Base-by-base conservation (phyloP, 1,140 invertebrate genomes). In the Ceratoteleas bidentatus region DNA sequence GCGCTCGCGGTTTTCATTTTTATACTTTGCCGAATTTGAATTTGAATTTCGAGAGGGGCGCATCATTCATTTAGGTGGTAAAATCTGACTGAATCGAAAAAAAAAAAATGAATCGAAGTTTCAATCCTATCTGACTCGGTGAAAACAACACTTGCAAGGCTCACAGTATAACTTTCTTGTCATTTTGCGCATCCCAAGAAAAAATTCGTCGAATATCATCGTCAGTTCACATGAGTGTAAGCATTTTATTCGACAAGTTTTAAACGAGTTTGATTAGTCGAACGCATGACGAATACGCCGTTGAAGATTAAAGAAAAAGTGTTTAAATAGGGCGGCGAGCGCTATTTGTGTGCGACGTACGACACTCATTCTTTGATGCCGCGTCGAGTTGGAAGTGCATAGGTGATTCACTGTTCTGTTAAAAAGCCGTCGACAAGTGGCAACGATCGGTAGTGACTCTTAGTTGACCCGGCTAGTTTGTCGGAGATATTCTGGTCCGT, bases 391-490 rank as follows among this genome's bases (percentile, higher is more conserved):
- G 69, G 58, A 78, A 85, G 56, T 81, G 80, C 74, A 81, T 83
- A 83, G 80, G 81, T 83, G 80, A 83, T 73, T 80, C 72, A 77
- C 54, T 57, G 54, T 36, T 72, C 38, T 45, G 76, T 76, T 82
- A 84, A 84, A 84, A 82, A 85, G 61, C 69, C 61, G 73, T 81
- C 74, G 74, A 74, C 77, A 81, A 83, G 74, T 79, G 69, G 43
- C 69, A 74, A 84, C 85, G 83, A 86, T 89, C 87, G 88, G 81
- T 86, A 81, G 84, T 84, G 77, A 84, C 50, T 61, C 64, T 84
- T 85, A 90, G 87, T 91, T 90, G 88, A 91, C 89, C 89, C 83
- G 74, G 81, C 64, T 72, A 53, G 80, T 83, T 85, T 79, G 78
- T 75, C 79, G 60, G 62, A 81, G 79, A 84, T 90, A 87, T 88